Evolutionary conservation across 2,888 invertebrate genomes (phyloP).

Genomic region (Neoitamus cyanurus): DNA sequence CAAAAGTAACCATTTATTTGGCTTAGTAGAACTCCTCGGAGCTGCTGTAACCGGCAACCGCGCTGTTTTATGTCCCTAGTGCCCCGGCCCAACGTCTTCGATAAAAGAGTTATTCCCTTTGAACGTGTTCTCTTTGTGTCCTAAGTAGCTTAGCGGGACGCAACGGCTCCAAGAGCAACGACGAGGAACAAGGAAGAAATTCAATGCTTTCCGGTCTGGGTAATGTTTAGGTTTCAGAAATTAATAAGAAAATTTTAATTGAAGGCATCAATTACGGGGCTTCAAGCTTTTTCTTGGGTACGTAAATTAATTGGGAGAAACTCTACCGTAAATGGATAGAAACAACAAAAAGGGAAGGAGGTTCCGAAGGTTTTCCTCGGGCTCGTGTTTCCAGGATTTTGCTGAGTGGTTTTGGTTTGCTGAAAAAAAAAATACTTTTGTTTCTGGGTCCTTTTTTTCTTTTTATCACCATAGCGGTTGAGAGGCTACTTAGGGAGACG

Average conservation of each 20-base stretch:
- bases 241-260: constrained; percentile 33
- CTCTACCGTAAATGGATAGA: neutral
- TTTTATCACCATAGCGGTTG: neutral
- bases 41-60: neutral
- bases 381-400: neutral
- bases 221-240: neutral
- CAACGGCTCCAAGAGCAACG: neutral
- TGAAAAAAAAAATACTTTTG: neutral
- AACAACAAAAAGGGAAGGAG: neutral
- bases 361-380: neutral
- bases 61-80: neutral
- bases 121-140: neutral
- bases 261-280: constrained; percentile 18
- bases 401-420: neutral
- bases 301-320: constrained; percentile 13
- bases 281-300: neutral
- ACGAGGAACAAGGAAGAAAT: neutral
- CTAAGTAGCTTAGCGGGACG: neutral
- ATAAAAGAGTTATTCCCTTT: constrained; percentile 31
- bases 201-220: constrained; percentile 1
- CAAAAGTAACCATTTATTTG: constrained; percentile 29
- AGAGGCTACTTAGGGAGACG: neutral
- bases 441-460: neutral
- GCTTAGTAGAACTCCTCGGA: constrained; percentile 22
- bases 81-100: neutral